Evolutionary conservation across 2,888 invertebrate species (phyloP).

Genomic region (Conchocele bisecta): DNA sequence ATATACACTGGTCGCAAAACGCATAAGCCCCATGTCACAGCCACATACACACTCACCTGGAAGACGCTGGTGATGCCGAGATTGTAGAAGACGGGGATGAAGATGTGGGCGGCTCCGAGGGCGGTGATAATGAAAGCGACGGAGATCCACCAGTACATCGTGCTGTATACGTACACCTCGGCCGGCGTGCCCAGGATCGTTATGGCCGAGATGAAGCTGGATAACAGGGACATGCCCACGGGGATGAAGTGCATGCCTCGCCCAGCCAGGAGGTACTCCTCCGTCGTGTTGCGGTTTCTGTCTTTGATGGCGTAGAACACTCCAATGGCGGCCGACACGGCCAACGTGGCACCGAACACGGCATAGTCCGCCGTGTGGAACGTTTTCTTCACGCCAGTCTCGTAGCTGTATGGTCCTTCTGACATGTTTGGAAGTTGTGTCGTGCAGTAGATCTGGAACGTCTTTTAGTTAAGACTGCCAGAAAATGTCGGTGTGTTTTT

Average conservation of each 20-base stretch:
- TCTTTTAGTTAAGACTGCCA: no score
- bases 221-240: slow-evolving; percentile 71
- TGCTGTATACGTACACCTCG: slow-evolving; percentile 70
- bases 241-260: slow-evolving; percentile 68
- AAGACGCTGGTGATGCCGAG: slow-evolving; percentile 34
- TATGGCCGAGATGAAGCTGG: slow-evolving; percentile 77
- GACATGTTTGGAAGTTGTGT: no score
- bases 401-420: background rate
- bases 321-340: slow-evolving; percentile 68
- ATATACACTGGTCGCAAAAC: no score
- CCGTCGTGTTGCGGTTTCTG: slow-evolving; percentile 54
- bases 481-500: no score
- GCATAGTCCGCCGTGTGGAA: slow-evolving; percentile 63
- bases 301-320: slow-evolving; percentile 66
- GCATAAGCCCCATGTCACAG: no score
- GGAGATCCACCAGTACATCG: slow-evolving; percentile 64
- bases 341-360: slow-evolving; percentile 60
- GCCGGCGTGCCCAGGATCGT: slow-evolving; percentile 73
- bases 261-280: slow-evolving; percentile 71
- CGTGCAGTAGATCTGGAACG: no score
- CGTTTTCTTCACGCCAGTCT: slow-evolving; percentile 7
- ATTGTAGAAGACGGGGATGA: slow-evolving; percentile 61
- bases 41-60: slow-evolving; percentile 14
- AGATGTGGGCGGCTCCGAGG: slow-evolving; percentile 58
- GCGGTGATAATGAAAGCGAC: slow-evolving; percentile 68